phyloP scores from a whole-genome alignment of 2,113 vertebrate genomes.

The Alethe castanea region DNA sequence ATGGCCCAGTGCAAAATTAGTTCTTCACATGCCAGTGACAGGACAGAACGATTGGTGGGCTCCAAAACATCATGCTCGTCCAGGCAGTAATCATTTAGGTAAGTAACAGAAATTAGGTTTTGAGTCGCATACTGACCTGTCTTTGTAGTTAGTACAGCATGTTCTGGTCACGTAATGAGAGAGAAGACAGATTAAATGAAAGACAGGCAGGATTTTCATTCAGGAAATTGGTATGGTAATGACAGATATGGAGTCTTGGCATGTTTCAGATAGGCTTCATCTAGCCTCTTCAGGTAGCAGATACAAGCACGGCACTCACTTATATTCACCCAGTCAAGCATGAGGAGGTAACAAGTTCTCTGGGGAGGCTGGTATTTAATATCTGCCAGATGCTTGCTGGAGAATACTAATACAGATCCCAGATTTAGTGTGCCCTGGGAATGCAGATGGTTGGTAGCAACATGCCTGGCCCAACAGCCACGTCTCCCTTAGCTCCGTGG shows the following conservation, averaged over 20 bases:
- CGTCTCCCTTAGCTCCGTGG: neutral
- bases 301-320: neutral
- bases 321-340: slow-evolving; percentile 47
- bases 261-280: slow-evolving; percentile 21
- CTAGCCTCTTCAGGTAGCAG: slow-evolving; percentile 27
- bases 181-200: neutral
- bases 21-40: neutral
- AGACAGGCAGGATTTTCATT: slow-evolving; percentile 24
- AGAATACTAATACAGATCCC: slow-evolving; percentile 36
- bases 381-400: slow-evolving; percentile 16
- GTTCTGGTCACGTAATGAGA: neutral
- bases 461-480: neutral
- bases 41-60: neutral
- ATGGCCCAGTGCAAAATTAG: neutral
- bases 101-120: slow-evolving; percentile 27
- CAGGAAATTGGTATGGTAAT: slow-evolving; percentile 11
- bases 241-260: neutral
- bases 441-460: slow-evolving; percentile 1
- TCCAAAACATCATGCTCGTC: neutral
- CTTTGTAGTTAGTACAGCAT: neutral
- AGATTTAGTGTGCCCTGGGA: neutral
- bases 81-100: slow-evolving; percentile 4
- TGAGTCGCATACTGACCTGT: neutral
- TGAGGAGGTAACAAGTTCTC: slow-evolving; percentile 51
- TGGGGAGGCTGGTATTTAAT: slow-evolving; percentile 16